Conservation (phyloP, 2,888 invertebrate species). For the Thecocarcelia acutangulata region DNA sequence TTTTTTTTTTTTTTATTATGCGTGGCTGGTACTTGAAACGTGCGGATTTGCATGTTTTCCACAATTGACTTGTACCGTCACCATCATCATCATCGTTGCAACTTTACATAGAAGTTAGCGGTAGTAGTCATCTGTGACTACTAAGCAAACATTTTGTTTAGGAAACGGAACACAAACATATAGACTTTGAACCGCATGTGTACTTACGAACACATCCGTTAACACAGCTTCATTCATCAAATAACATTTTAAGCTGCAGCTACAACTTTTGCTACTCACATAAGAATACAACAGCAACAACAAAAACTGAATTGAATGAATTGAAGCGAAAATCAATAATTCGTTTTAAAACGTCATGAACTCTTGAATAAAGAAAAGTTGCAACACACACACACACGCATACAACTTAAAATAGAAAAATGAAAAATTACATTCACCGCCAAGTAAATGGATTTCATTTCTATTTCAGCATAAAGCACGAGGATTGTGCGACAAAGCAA, state of each 20-base stretch:
- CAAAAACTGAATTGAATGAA: conserved; percentile 39
- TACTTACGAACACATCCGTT: not conserved
- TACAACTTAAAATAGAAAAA: conserved; percentile 33
- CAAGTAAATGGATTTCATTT: conserved; percentile 2
- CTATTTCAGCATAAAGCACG: not conserved
- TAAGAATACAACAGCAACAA: not conserved
- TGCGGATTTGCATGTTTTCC: conserved; percentile 34
- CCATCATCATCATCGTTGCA: conserved; percentile 2
- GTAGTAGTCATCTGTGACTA: conserved; percentile 34
- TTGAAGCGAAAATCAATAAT: conserved; percentile 60
- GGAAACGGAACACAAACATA: conserved; percentile 16
- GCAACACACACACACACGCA: not conserved
- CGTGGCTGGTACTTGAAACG: conserved; percentile 25
- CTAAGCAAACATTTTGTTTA: conserved; percentile 52
- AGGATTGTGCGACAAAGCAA: not conserved
- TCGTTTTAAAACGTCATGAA: conserved; percentile 41
- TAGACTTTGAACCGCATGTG: conserved; percentile 39
- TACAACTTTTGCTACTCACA: conserved; percentile 27
- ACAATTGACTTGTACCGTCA: conserved; percentile 16
- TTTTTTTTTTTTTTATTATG: conserved; percentile 22
- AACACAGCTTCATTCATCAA: conserved; percentile 38
- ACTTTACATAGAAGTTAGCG: conserved; percentile 5
- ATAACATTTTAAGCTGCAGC: conserved; percentile 23
- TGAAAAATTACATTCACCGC: conserved; percentile 45
- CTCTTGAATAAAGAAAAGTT: conserved; percentile 23